Evolutionary conservation across 1,140 invertebrate genomes (phyloP), one percentile per base, ranked within the genome.

Genomic region (Ceratina calcarata): DNA sequence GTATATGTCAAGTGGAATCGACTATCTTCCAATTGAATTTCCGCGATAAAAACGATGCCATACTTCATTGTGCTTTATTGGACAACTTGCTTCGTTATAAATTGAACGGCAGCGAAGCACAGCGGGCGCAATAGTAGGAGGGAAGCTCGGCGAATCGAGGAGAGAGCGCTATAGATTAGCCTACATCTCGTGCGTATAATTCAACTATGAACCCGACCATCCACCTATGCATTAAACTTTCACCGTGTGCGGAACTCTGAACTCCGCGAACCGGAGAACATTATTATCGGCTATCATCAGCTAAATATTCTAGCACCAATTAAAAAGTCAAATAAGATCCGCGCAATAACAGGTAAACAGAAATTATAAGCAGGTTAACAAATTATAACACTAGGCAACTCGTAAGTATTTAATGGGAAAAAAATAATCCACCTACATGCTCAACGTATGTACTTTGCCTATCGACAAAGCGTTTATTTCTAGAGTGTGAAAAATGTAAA

Each of bases 181-280:
- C 67, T 16, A 15, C 51, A 69, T 32, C 24, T 16, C 18, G 24
- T 32, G 22, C 67, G 16, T 32, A 51, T 32, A 27, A 69, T 69
- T 69, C 51, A 22, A 2, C 51, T 6, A 24, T 18, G 51, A 27
- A 55, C 24, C 51, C 22, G 53, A 69, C 51, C 51, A 15, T 10
- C 24, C 10, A 13, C 22, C 67, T 69, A 13, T 27, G 51, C 67
- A 10, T 69, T 69, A 55, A 55, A 69, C 24, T 55, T 69, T 32
- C 24, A 20, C 51, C 22, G 10, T 32, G n/a, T 32, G 7, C 16
- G 8, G n/a, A 60, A 10, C 10, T 45, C 32, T 6, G 15, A 60
- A 45, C 37, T 18, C 18, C 22, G 45, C 10, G 13, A 60, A 45
- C 16, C 3, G 16, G 3, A 4, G 15, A 13, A 45, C 20, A 67